phyloP scores from a whole-genome alignment of 2,888 invertebrate species.

The Malthinus flaveolus region DNA sequence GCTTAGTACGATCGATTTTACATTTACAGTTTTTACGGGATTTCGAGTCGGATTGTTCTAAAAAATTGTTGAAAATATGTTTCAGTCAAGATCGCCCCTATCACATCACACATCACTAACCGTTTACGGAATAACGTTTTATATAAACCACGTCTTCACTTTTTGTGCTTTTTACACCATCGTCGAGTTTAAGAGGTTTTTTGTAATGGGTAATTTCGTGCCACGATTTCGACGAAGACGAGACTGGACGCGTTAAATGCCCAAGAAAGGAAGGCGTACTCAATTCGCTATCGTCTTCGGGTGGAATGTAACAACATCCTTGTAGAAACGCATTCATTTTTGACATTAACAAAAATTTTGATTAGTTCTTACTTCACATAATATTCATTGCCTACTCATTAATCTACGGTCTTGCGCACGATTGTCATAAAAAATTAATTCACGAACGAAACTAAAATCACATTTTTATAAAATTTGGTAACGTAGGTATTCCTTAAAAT shows the following conservation, averaged over 20 bases:
- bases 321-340: slow-evolving; percentile 18
- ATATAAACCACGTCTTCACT: slow-evolving; percentile 2
- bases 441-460: background rate
- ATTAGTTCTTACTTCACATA: slow-evolving; percentile 8
- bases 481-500: too few relatives aligned
- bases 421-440: background rate
- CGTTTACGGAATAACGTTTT: too few relatives aligned
- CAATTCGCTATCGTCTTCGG: slow-evolving; percentile 3
- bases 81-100: too few relatives aligned
- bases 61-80: too few relatives aligned
- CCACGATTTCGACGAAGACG: background rate
- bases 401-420: too few relatives aligned
- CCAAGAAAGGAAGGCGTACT: background rate
- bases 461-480: background rate
- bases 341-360: slow-evolving; percentile 11
- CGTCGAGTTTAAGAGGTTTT: background rate
- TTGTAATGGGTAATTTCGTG: too few relatives aligned
- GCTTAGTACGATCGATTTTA: too few relatives aligned
- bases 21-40: too few relatives aligned
- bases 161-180: background rate
- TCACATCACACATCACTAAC: too few relatives aligned
- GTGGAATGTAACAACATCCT: slow-evolving; percentile 16
- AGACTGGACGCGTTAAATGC: background rate
- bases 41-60: too few relatives aligned
- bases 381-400: slow-evolving; percentile 13